Evolutionary conservation across 2,113 vertebrate genomes (phyloP).

Genomic region (Pterocles gutturalis): DNA sequence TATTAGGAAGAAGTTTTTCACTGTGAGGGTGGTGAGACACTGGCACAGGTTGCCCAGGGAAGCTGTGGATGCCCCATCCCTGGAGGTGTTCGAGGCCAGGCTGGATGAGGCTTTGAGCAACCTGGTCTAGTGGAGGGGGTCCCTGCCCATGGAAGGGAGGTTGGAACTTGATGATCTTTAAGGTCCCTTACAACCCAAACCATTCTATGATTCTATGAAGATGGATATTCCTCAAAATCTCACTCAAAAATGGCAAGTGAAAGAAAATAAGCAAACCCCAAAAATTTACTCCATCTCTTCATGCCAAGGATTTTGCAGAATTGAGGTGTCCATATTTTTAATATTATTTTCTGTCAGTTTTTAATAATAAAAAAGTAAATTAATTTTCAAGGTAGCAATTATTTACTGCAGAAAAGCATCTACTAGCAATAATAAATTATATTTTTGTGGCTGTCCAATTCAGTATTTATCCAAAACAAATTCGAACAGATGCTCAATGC

Average conservation of each 20-base stretch:
- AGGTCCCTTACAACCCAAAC: too few relatives aligned
- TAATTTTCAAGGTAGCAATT: conserved; percentile 3
- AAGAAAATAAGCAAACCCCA: background rate
- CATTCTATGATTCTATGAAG: too few relatives aligned
- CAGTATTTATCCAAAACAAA: conserved; percentile 6
- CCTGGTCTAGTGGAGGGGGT: too few relatives aligned
- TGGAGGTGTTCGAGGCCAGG: too few relatives aligned
- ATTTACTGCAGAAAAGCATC: background rate
- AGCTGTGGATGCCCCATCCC: too few relatives aligned
- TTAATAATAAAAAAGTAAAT: conserved; percentile 21
- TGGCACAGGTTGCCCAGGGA: too few relatives aligned
- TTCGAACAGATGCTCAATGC: conserved; percentile 17
- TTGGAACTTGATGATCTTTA: too few relatives aligned
- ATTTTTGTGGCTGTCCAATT: background rate
- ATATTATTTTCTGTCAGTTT: background rate
- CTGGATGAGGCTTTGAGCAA: too few relatives aligned
- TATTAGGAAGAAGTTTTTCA: too few relatives aligned
- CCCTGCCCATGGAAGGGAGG: too few relatives aligned
- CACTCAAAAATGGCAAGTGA: background rate
- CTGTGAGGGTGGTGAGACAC: too few relatives aligned
- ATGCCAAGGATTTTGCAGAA: background rate
- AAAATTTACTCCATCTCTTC: background rate
- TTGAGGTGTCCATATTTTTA: background rate
- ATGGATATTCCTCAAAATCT: background rate
- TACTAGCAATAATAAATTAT: background rate